Base-by-base conservation (phyloP, 2,888 invertebrate genomes). In the Amphipoea lucens region DNA sequence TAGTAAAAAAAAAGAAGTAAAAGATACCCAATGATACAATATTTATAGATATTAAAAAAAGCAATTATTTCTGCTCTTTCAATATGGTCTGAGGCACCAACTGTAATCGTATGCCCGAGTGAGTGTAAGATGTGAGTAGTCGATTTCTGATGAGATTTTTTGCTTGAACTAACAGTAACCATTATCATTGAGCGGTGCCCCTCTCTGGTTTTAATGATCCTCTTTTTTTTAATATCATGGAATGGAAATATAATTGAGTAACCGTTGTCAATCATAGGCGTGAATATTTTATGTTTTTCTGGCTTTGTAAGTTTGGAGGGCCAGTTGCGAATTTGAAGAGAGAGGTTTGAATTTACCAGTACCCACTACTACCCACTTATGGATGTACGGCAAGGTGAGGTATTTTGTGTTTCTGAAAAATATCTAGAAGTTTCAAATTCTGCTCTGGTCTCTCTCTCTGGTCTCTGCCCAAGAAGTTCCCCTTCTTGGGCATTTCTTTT, bases 81-180 rank as follows among this genome's bases (percentile, higher is more conserved):
- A 80, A 80, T 72, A 63, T 70, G 67, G 63, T 69, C 63, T 48
- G 62, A 60, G 60, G 40, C 54, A 67, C 51, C 57, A 79, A 83
- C 79, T 57, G 74, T 79, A 84, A 70, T 71, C 40, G 71, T 79
- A 78, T 84, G 82, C 76, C 75, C 83, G 72, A 87, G 72, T 81
- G 69, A 86, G 69, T 81, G 45, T 84, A 76, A 71, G 70, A 74
- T 81, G 79, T 70, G 78, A 70, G 78, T 72, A 79, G 74, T 72
- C 79, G 76, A 36, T 74, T 77, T 65, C 77, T 89, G 87, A 90
- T 90, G 85, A 85, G 86, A 83, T 84, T 89, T 89, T 89, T 89
- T 90, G 77, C 81, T 74, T 62, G 63, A 72, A 45, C 29, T 89
- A 90, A 89, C 89, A 81, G 89, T 89, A 88, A 60, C 69, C 60